Evolutionary conservation across 2,113 vertebrate species (phyloP), one percentile per base, ranked within the genome.

Genomic region (Rhinoptilus africanus): DNA sequence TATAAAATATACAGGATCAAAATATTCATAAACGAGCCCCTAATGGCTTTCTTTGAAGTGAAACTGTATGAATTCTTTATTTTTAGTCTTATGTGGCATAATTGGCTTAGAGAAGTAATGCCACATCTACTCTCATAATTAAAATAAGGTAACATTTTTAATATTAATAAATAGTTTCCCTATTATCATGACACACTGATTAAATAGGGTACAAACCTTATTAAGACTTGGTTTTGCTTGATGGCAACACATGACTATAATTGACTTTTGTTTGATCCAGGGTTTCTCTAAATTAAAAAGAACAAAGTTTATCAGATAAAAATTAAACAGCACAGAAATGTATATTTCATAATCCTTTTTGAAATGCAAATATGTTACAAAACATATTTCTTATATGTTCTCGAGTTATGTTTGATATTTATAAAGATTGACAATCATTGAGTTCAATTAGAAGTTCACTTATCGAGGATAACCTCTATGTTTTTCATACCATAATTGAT

Each of bases 81-180:
- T 97, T 96, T 93, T 85, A 77, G 32, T 81, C 73, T 74, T 91
- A 50, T 76, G 57, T 47, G 43, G 69, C 35, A 72, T 86, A 92
- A 92, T 89, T 97, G 79, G 26, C 80, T 97, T 88, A 60, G 48
- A 91, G 63, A 92, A 92, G 56, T 91, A 86, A 87, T 66, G 23
- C 39, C 43, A 53, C 62, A 68, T 88, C 71, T 78, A 82, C 71
- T 96, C 57, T 68, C 17, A 0, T 96, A 96, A 97, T 96, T 97
- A 93, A 97, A 97, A 96, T 24, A 95, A 95, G 84, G 73, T 92
- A 96, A 89, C 35, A 73, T 95, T 85, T 95, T 93, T 37, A 95
- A 96, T 94, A 88, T 88, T 95, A 94, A 59, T 90, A 96, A 96
- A 86, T 91, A 83, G 45, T 84, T 97, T 84, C 21, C 51, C 17